Evolutionary conservation across 2,113 vertebrate genomes (phyloP).

Genomic region (Zeus faber): DNA sequence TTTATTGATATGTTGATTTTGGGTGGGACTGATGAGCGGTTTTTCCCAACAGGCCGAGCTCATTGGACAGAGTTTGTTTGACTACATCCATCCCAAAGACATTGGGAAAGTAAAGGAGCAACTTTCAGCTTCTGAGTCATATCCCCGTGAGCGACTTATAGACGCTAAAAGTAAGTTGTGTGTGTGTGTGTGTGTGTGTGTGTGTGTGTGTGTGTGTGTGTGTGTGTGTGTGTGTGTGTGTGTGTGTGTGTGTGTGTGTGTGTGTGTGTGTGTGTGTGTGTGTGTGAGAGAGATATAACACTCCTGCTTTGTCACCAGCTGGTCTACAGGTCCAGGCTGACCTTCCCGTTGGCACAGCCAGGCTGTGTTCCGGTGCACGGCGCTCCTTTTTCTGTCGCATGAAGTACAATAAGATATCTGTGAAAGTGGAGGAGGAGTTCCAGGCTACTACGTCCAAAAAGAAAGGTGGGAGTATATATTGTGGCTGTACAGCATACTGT

Average conservation of each 20-base stretch:
- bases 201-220: slow-evolving; percentile 12
- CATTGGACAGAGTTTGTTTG: slow-evolving; percentile 89
- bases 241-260: slow-evolving; percentile 1
- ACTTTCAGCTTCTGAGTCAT: slow-evolving; percentile 83
- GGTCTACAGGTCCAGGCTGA: slow-evolving; percentile 87
- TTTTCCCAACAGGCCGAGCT: slow-evolving; percentile 75
- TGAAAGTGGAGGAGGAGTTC: slow-evolving; percentile 81
- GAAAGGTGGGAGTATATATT: slow-evolving; percentile 75
- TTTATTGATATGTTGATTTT: too few species aligned
- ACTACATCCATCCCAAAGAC: slow-evolving; percentile 90
- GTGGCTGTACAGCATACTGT: too few species aligned
- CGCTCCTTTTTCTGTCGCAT: slow-evolving; percentile 91
- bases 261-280: background rate
- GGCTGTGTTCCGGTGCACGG: slow-evolving; percentile 84
- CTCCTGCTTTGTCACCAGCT: slow-evolving; percentile 56
- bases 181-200: too few species aligned
- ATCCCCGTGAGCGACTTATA: slow-evolving; percentile 83
- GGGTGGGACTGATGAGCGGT: slow-evolving; percentile 16
- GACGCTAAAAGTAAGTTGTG: slow-evolving; percentile 88
- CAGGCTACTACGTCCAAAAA: slow-evolving; percentile 79
- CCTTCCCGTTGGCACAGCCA: slow-evolving; percentile 76
- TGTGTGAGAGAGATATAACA: too few species aligned
- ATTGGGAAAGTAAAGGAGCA: slow-evolving; percentile 93
- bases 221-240: too few species aligned
- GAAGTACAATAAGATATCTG: slow-evolving; percentile 78